A percentile compares a stretch with the other conserved stretches of the same genome.
Conservation (phyloP, 2,113 vertebrate genomes). For the Cynoglossus semilaevis region DNA sequence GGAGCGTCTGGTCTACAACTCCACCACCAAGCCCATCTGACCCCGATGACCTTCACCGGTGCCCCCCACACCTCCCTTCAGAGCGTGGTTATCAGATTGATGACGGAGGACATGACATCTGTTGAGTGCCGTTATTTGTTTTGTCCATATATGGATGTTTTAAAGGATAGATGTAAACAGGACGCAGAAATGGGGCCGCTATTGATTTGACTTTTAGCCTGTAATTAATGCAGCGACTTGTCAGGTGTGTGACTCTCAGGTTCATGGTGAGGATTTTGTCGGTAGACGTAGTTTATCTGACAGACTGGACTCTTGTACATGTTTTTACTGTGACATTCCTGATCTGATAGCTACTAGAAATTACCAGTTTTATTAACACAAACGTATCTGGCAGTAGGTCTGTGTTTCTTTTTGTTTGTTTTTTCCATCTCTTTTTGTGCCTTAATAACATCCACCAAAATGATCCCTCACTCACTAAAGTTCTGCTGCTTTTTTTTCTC, state of each 20-base stretch:
- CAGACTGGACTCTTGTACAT: neutral
- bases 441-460: neutral
- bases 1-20: slow-evolving; percentile 87
- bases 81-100: slow-evolving; percentile 8
- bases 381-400: neutral
- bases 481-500: neutral
- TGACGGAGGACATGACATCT: slow-evolving; percentile 4
- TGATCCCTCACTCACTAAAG: slow-evolving; percentile 3
- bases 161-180: slow-evolving; percentile 4
- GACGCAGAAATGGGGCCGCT: slow-evolving; percentile 26
- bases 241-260: slow-evolving; percentile 48
- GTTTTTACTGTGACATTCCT: neutral
- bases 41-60: slow-evolving; percentile 7
- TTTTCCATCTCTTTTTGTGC: rapidly evolving
- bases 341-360: neutral
- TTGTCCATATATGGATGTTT: slow-evolving; percentile 12
- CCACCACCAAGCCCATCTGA: slow-evolving; percentile 90
- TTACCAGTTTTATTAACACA: neutral
- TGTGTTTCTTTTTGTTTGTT: neutral
- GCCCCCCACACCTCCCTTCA: neutral
- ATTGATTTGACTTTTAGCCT: slow-evolving; percentile 11
- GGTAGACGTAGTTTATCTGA: neutral
- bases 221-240: slow-evolving; percentile 17
- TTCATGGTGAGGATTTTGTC: slow-evolving; percentile 12
- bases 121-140: slow-evolving; percentile 20